phyloP scores from a whole-genome alignment of 1,140 invertebrate species.

The Armadillidium nasatum region DNA sequence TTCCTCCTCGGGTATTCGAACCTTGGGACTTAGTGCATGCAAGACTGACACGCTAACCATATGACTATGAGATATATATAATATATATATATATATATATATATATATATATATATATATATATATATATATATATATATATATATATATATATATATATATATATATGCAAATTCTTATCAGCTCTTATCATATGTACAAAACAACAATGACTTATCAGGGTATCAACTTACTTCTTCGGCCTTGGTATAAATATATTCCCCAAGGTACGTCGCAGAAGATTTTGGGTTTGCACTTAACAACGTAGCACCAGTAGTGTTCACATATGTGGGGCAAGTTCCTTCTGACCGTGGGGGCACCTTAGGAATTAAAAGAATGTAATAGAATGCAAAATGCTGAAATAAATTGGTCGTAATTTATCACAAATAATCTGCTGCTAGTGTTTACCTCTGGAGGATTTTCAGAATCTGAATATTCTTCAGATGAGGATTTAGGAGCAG shows the following conservation, averaged over 20 bases:
- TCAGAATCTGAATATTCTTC: slow-evolving; percentile 10
- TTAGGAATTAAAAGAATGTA: not conserved
- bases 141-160: no score
- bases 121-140: no score
- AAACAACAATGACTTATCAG: not conserved
- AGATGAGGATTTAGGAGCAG: no score
- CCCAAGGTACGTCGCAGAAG: slow-evolving; percentile 28
- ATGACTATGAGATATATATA: no score
- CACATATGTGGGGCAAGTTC: not conserved
- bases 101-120: no score
- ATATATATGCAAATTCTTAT: no score
- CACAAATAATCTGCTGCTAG: not conserved
- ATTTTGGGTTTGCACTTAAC: not conserved
- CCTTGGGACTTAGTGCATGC: no score
- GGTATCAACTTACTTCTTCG: slow-evolving; percentile 43
- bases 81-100: no score
- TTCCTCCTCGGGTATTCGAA: no score
- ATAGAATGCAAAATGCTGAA: not conserved
- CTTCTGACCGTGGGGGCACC: not conserved
- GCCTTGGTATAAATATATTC: slow-evolving; percentile 40
- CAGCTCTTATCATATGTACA: no score
- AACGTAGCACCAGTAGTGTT: not conserved
- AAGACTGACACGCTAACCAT: no score
- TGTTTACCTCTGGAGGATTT: slow-evolving; percentile 9
- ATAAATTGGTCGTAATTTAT: not conserved